Evolutionary conservation across 1,140 invertebrate genomes (phyloP), one percentile per base, ranked within the genome.

Genomic region (Philopotamus ludificatus): DNA sequence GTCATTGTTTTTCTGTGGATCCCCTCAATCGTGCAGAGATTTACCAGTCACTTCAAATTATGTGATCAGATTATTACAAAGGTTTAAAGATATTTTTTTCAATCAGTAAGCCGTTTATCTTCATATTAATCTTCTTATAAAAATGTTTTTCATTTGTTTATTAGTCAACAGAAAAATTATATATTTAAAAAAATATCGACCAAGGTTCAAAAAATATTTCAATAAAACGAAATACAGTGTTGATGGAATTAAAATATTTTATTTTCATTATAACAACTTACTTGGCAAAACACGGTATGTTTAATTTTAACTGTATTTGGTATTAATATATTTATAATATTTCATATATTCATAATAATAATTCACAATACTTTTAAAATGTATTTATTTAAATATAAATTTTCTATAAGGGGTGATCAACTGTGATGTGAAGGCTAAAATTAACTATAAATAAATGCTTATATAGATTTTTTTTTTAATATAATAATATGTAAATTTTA

Each of bases 221-320:
- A n/a, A n/a, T n/a, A n/a, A n/a, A n/a, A n/a, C 4, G 20, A 47
- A 20, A 47, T 47, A 20, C 16, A 15, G 7, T 47, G 20, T 47
- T n/a, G n/a, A n/a, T n/a, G 66, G 66, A 68, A 68, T 68, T 58
- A 68, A 68, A 64, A 61, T 61, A 44, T 61, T 67, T 68, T 61
- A 64, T 68, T 68, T 65, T 63, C 47, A 65, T 64, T 61, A 63
- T 68, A 68, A 68, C 66, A 68, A 68, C 49, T 54, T 67, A 67
- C 53, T 61, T 63, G 66, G 62, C 66, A 68, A 68, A 61, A 67
- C 66, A 55, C 34, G 34, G 39, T 60, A 45, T 44, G 23, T 60
- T 21, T 47, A 18, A 15, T 60, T 44, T 44, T 60, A 60, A 47
- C 44, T 60, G 57, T 60, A 60, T 42, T 60, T 22, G 45, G 42